A percentile compares a stretch with the other conserved stretches of the same genome.
phyloP scores from a whole-genome alignment of 2,797 vertebrate genomes.

The Enteromius trimaculatus region DNA sequence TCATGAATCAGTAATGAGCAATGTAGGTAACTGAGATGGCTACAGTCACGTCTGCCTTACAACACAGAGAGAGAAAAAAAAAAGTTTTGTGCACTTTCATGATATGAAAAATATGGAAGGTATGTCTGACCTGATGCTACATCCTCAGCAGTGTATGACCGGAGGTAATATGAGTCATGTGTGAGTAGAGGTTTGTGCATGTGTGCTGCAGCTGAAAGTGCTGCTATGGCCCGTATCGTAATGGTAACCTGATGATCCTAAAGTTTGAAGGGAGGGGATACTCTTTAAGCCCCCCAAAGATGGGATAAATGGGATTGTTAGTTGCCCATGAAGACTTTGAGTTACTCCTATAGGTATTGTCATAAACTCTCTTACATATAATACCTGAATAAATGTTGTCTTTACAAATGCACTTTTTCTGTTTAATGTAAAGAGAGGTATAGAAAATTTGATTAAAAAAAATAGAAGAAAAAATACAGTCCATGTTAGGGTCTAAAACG shows the following conservation, averaged over 20 bases:
- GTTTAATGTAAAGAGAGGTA: not conserved
- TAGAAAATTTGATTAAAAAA: not conserved
- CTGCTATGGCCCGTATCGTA: conserved; percentile 42
- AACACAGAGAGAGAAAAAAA: conserved; percentile 35
- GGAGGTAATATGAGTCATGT: conserved; percentile 54
- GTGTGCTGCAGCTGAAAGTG: conserved; percentile 57
- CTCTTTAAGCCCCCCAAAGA: conserved; percentile 60
- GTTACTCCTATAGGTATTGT: conserved; percentile 24
- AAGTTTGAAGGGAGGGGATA: conserved; percentile 53
- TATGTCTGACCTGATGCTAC: conserved; percentile 46
- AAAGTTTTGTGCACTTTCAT: conserved; percentile 14
- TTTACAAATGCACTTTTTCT: not conserved
- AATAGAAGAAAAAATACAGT: not conserved
- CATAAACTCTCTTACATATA: not conserved
- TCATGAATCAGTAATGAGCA: conserved; percentile 60
- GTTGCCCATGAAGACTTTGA: conserved; percentile 54
- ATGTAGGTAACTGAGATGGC: conserved; percentile 56
- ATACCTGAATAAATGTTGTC: conserved; percentile 7
- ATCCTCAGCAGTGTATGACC: conserved; percentile 43
- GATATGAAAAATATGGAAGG: conserved; percentile 43
- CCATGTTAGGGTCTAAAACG: not conserved
- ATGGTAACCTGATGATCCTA: conserved; percentile 75
- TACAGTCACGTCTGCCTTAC: conserved; percentile 26
- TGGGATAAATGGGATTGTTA: conserved; percentile 71
- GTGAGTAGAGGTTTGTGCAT: conserved; percentile 32